These are phyloP conservation scores for Pontoporia blainvillei DNA, from an alignment of 2,113 vertebrate species.

Conservation along the genomic window DNA sequence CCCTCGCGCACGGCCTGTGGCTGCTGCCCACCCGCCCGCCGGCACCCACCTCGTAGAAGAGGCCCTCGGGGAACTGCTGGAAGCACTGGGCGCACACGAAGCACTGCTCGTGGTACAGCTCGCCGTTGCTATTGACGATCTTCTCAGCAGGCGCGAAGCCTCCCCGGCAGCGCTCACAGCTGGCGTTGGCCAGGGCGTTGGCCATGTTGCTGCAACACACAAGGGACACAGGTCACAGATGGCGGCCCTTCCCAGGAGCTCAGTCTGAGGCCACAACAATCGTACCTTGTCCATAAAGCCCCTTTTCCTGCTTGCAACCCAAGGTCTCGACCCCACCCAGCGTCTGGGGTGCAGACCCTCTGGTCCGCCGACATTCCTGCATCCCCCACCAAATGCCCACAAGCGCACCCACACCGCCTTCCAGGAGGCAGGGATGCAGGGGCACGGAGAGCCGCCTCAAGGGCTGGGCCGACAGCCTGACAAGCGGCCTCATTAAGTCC, in stretches of 20 bases:
- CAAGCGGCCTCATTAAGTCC: background rate
- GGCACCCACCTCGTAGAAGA: conserved; percentile 94
- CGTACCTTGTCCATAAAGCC: background rate
- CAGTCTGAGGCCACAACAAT: background rate
- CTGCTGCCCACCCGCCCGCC: accelerated
- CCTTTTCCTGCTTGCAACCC: accelerated
- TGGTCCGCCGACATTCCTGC: background rate
- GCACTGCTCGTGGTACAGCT: conserved; percentile 97
- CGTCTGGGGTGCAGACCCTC: background rate
- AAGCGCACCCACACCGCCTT: background rate
- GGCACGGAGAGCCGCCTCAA: background rate
- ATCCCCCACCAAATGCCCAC: background rate
- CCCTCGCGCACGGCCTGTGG: too few species aligned
- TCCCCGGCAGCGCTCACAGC: conserved; percentile 93
- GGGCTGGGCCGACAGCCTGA: background rate
- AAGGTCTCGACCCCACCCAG: background rate
- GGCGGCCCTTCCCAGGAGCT: background rate
- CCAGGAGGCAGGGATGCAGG: background rate
- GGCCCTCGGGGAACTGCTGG: conserved; percentile 96
- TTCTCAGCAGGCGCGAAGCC: conserved; percentile 95
- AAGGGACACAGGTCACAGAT: background rate
- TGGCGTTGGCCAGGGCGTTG: conserved; percentile 94
- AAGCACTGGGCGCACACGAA: conserved; percentile 99
- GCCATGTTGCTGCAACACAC: conserved; percentile 93
- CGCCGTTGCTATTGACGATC: conserved; percentile 97